phyloP scores from a whole-genome alignment of 1,140 invertebrate genomes.

The Lucilia cuprina region DNA sequence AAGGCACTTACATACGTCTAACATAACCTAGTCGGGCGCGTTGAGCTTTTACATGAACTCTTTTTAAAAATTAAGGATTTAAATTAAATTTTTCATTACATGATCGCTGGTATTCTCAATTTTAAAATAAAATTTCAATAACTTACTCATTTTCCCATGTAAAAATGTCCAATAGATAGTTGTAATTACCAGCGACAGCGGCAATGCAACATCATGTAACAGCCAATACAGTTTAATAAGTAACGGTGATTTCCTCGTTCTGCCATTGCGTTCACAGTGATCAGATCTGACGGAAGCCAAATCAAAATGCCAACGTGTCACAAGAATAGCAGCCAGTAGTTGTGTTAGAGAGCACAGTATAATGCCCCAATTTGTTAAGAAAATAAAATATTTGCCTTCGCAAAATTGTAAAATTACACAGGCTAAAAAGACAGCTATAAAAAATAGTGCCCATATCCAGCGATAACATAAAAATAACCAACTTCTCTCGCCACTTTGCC shows the following conservation, averaged over 20 bases:
- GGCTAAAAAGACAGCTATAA: conserved; percentile 64
- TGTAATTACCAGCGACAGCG: conserved; percentile 68
- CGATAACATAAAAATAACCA: conserved; percentile 67
- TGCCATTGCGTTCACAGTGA: not conserved
- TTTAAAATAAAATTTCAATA: not conserved
- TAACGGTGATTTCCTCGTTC: conserved; percentile 39
- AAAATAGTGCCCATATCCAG: conserved; percentile 65
- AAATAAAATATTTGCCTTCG: conserved; percentile 67
- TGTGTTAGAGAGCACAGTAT: conserved; percentile 63
- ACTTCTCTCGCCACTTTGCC: conserved; percentile 62
- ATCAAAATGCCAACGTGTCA: conserved; percentile 57
- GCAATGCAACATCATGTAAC: conserved; percentile 65
- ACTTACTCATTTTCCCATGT: conserved; percentile 64
- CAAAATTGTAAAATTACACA: conserved; percentile 64
- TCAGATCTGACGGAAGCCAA: conserved; percentile 39
- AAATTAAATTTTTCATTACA: too few species aligned
- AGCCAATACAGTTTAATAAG: conserved; percentile 67
- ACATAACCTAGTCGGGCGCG: too few species aligned
- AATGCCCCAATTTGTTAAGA: conserved; percentile 80
- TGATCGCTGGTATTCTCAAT: too few species aligned
- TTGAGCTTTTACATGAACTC: too few species aligned
- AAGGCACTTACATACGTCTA: too few species aligned
- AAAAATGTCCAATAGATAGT: conserved; percentile 71
- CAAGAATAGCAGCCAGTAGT: conserved; percentile 51
- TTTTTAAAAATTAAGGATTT: too few species aligned